These are phyloP conservation scores for Periophthalmodon schlosseri DNA, from an alignment of 2,113 vertebrate genomes.

Conservation along the genomic window DNA sequence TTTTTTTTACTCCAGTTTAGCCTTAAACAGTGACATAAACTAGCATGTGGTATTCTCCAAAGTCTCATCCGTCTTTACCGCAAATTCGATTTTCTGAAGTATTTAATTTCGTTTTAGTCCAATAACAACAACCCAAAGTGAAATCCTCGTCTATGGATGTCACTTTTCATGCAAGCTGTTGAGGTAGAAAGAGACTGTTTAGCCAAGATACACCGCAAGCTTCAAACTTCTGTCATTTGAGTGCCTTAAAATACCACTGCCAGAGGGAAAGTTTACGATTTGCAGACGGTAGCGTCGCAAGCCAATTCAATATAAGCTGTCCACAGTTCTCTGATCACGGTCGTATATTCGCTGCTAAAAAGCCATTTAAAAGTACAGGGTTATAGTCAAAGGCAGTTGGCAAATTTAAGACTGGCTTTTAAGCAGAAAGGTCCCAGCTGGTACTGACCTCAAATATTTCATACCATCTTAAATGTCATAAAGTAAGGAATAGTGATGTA, in stretches of 20 bases:
- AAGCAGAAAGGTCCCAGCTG: constrained; percentile 48
- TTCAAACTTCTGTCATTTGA: constrained; percentile 44
- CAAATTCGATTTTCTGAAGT: constrained; percentile 8
- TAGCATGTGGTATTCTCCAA: too few species aligned
- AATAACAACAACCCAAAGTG: constrained; percentile 3
- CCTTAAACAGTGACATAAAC: too few species aligned
- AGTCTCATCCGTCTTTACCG: background rate
- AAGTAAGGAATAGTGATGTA: constrained; percentile 59
- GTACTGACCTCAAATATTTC: constrained; percentile 38
- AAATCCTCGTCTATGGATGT: constrained; percentile 27
- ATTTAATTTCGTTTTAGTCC: background rate
- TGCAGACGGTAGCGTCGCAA: constrained; percentile 21
- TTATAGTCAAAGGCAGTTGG: constrained; percentile 32
- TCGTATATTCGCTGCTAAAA: constrained; percentile 47
- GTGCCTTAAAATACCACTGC: constrained; percentile 42
- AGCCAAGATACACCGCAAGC: constrained; percentile 41
- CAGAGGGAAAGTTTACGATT: constrained; percentile 37
- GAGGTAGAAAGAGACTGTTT: constrained; percentile 14
- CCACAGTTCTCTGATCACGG: constrained; percentile 42
- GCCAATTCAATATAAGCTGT: constrained; percentile 20
- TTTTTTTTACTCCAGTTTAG: too few species aligned
- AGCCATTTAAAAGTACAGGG: constrained; percentile 26
- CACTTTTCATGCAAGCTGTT: constrained; percentile 17
- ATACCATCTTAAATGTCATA: constrained; percentile 57
- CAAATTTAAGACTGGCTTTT: constrained; percentile 46